These are phyloP conservation scores for Drosophila bocqueti DNA, from an alignment of 1,140 invertebrate genomes.

Conservation along the genomic window DNA sequence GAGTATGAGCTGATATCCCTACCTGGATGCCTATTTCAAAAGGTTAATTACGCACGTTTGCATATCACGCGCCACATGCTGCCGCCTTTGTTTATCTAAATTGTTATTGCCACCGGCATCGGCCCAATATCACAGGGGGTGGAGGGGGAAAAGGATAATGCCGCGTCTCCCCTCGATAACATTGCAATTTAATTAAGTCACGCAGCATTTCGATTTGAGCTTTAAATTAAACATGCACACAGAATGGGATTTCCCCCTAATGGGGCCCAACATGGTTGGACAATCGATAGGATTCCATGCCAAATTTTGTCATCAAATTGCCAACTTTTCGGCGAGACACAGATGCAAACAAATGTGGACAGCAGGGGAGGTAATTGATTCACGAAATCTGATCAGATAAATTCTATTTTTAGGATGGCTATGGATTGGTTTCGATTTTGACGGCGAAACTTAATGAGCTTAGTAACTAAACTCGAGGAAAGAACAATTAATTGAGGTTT, in stretches of 20 bases:
- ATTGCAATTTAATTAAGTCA: constrained; percentile 82
- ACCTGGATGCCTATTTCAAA: constrained; percentile 60
- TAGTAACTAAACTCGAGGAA: not conserved
- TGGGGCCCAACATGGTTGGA: constrained; percentile 56
- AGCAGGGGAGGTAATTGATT: constrained; percentile 31
- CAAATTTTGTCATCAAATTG: constrained; percentile 11
- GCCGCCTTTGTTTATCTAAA: constrained; percentile 69
- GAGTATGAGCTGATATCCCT: not conserved
- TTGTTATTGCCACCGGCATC: constrained; percentile 58
- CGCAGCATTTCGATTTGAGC: constrained; percentile 72
- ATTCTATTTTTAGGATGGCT: constrained; percentile 14
- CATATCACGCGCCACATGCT: constrained; percentile 68
- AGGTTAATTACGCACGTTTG: constrained; percentile 76
- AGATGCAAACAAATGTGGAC: constrained; percentile 23
- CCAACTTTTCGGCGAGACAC: constrained; percentile 9
- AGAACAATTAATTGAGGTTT: not conserved
- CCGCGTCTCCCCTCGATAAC: constrained; percentile 25
- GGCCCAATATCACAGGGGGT: not conserved
- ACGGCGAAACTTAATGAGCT: not conserved
- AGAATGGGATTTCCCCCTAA: constrained; percentile 48
- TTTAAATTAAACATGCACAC: constrained; percentile 67
- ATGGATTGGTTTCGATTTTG: not conserved
- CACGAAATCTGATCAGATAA: constrained; percentile 6
- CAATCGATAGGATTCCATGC: constrained; percentile 22
- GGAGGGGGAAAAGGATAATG: not conserved